Evolutionary conservation across 2,113 vertebrate species (phyloP).

Genomic region (Hemicordylus capensis): DNA sequence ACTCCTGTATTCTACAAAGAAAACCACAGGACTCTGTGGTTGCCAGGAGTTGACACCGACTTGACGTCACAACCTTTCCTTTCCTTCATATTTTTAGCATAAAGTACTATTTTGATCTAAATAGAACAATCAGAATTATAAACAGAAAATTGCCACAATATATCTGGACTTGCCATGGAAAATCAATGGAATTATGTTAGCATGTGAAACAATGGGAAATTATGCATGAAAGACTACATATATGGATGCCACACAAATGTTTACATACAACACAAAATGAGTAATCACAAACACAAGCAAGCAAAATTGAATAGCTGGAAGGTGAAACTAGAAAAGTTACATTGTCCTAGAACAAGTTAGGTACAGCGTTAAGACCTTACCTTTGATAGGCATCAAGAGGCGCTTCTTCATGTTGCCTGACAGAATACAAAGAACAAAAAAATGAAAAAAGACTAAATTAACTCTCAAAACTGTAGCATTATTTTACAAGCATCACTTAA

Average conservation of each 20-base stretch:
- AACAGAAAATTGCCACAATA: constrained; percentile 24
- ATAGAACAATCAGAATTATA: not conserved
- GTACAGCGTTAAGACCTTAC: constrained; percentile 77
- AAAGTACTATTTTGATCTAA: not conserved
- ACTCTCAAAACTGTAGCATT: constrained; percentile 63
- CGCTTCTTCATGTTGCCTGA: constrained; percentile 87
- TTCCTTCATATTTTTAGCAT: not conserved
- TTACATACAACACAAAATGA: constrained; percentile 66
- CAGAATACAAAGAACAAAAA: constrained; percentile 77
- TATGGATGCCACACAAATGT: constrained; percentile 59
- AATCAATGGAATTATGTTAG: not conserved
- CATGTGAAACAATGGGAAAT: constrained; percentile 51
- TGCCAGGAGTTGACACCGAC: too few relatives aligned
- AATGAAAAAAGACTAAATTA: constrained; percentile 75
- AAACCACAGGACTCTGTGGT: too few relatives aligned
- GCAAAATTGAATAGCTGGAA: constrained; percentile 70
- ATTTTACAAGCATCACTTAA: constrained; percentile 54
- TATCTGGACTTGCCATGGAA: constrained; percentile 5
- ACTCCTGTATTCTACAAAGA: too few relatives aligned
- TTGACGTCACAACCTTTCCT: too few relatives aligned
- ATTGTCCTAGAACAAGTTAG: constrained; percentile 68
- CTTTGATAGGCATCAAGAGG: constrained; percentile 87
- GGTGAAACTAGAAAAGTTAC: constrained; percentile 43
- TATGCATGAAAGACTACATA: constrained; percentile 53
- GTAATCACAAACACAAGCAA: constrained; percentile 69